These are phyloP conservation scores for Danaus plexippus DNA, from an alignment of 1,140 invertebrate genomes.

Conservation along the genomic window DNA sequence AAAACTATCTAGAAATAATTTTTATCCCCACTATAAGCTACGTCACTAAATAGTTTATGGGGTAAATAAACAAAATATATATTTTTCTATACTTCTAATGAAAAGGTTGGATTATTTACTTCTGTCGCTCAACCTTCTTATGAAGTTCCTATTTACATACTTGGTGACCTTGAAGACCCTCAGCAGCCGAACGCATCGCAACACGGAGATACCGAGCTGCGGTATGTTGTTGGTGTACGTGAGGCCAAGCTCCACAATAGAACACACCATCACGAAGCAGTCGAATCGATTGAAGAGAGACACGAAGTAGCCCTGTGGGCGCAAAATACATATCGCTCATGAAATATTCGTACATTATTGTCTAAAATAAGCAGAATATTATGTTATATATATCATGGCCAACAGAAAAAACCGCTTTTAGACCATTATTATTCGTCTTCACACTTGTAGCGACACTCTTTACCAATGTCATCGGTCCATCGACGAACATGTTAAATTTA, in stretches of 20 bases:
- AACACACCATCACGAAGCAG: constrained; percentile 97
- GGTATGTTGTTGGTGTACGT: constrained; percentile 87
- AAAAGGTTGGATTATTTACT: no score
- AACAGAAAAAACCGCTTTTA: background rate
- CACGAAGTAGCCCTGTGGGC: constrained; percentile 91
- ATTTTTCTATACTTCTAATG: no score
- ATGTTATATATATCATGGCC: background rate
- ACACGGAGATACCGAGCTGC: constrained; percentile 94
- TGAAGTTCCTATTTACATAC: constrained; percentile 72
- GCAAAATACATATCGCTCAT: no score
- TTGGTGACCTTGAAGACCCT: constrained; percentile 98
- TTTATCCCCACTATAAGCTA: no score
- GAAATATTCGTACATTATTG: background rate
- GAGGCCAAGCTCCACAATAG: constrained; percentile 93
- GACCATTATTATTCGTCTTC: no score
- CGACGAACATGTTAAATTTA: no score
- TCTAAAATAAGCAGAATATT: background rate
- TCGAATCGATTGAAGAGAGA: constrained; percentile 98
- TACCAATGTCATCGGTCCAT: no score
- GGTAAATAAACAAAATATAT: no score
- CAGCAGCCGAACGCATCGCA: constrained; percentile 95
- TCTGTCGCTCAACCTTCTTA: no score
- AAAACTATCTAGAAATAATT: no score
- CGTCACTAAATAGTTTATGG: no score
- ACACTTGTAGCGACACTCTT: no score